Base-by-base conservation (phyloP, 2,888 invertebrate genomes). In the Lysandra coridon region DNA sequence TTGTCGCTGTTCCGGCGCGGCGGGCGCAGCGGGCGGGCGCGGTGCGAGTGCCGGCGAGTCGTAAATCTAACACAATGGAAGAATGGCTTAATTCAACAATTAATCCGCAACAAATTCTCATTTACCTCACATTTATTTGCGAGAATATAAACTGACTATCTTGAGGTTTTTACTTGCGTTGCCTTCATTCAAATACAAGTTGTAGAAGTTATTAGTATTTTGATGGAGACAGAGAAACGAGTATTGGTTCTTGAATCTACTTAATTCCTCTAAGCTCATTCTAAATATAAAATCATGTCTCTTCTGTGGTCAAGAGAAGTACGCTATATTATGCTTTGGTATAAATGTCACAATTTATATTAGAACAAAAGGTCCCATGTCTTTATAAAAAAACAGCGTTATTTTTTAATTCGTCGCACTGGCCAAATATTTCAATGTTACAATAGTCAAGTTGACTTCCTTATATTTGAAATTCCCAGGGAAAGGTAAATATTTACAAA, bases 1-100 rank as follows among this genome's bases (percentile, higher is more conserved):
- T 82, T 83, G 84, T 83, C 83, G 82, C 80, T 80, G 69, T 69
- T 69, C 79, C 81, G 82, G 82, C 76, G 79, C 73, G 64, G 64
- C 79, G 81, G 82, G 82, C 73, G 76, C 75, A 79, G 74, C 78
- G 79, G 69, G 33, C 79, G 81, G 82, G 82, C 62, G 77, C 64
- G 80, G 64, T 64, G 81, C 78, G 79, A 78, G 74, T 80, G 81
- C 79, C 78, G 78, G 69, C 74, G 78, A 76, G 73, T 79, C 78
- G 79, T 73, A 80, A 82, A 82, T 83, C 82, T 81, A 79, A 79
- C 81, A 79, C 82, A 81, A 81, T 80, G 78, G 80, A 81, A 80
- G 73, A 79, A 76, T 76, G 30, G 57, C 33, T 69, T 69, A 69
- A 37, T 69, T 69, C 69, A 69, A 69, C 69, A 69, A 69, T 69